phyloP scores from a whole-genome alignment of 1,140 invertebrate genomes.

The Stegodyphus dumicola region DNA sequence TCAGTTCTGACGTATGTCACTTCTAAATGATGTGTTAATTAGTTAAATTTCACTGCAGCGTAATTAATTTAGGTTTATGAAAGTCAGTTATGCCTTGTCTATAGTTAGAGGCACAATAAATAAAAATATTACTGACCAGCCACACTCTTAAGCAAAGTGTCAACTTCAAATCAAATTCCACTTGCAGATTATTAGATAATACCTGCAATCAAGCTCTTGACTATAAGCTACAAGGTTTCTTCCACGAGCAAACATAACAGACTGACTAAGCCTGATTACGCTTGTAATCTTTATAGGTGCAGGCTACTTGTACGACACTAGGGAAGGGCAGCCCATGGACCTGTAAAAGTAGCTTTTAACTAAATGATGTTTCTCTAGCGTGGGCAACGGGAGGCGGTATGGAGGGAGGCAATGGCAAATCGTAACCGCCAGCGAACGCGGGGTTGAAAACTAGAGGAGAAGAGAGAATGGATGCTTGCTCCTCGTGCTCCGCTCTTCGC shows the following conservation, averaged over 20 bases:
- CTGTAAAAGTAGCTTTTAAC: constrained; percentile 49
- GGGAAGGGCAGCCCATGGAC: constrained; percentile 7
- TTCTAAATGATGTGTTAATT: too few relatives aligned
- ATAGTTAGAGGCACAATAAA: too few relatives aligned
- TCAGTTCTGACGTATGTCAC: too few relatives aligned
- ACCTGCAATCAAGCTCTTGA: too few relatives aligned
- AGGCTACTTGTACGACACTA: neutral
- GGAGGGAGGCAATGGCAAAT: constrained; percentile 28
- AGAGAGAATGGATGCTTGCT: constrained; percentile 57
- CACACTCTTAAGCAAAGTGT: too few relatives aligned
- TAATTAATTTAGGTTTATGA: too few relatives aligned
- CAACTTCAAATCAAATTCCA: too few relatives aligned
- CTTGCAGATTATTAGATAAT: too few relatives aligned
- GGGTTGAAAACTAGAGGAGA: constrained; percentile 47
- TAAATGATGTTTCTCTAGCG: constrained; percentile 39
- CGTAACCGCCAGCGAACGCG: constrained; percentile 29
- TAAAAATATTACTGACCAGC: too few relatives aligned
- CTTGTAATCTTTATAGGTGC: constrained; percentile 1
- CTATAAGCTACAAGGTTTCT: neutral
- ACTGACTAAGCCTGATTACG: neutral
- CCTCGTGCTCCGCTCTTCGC: constrained; percentile 33
- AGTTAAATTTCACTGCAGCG: too few relatives aligned
- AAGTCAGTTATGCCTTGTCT: too few relatives aligned
- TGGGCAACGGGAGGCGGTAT: neutral
- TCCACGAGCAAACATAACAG: neutral